Percentiles rank a stretch among this genome's conserved stretches.
Conservation (phyloP, 2,888 invertebrate species). For the Monopis laevigella region DNA sequence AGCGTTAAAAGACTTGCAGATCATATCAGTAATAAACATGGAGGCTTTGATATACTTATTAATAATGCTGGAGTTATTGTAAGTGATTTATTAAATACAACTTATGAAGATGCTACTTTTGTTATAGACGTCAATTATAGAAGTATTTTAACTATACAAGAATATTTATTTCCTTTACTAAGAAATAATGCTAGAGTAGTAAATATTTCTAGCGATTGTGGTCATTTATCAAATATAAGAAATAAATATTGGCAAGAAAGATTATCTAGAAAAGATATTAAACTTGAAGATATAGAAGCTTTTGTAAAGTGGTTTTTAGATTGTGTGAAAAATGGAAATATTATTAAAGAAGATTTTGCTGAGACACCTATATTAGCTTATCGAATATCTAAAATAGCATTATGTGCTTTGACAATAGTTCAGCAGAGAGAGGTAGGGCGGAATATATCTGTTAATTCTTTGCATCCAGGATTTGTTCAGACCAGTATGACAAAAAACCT, state of each 20-base stretch:
- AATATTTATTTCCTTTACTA: slow-evolving; percentile 22
- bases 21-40: slow-evolving; percentile 15
- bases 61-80: slow-evolving; percentile 17
- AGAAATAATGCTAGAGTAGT: slow-evolving; percentile 25
- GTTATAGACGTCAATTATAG: slow-evolving; percentile 17
- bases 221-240: slow-evolving; percentile 24
- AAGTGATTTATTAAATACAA: slow-evolving; percentile 12
- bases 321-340: slow-evolving; percentile 21
- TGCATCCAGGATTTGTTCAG: slow-evolving; percentile 25
- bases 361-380: slow-evolving; percentile 21
- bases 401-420: slow-evolving; percentile 23
- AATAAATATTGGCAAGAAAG: slow-evolving; percentile 24
- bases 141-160: slow-evolving; percentile 13
- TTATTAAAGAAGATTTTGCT: slow-evolving; percentile 23
- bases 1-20: slow-evolving; percentile 16
- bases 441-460: slow-evolving; percentile 23
- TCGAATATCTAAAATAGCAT: slow-evolving; percentile 24
- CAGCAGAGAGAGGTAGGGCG: slow-evolving; percentile 21
- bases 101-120: slow-evolving; percentile 16
- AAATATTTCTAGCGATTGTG: slow-evolving; percentile 25
- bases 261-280: slow-evolving; percentile 20
- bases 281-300: slow-evolving; percentile 22
- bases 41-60: slow-evolving; percentile 17
- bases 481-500: slow-evolving; percentile 22
- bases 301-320: slow-evolving; percentile 26